Evolutionary conservation across 1,140 invertebrate genomes (phyloP).

Genomic region (Dreissena rostriformis): DNA sequence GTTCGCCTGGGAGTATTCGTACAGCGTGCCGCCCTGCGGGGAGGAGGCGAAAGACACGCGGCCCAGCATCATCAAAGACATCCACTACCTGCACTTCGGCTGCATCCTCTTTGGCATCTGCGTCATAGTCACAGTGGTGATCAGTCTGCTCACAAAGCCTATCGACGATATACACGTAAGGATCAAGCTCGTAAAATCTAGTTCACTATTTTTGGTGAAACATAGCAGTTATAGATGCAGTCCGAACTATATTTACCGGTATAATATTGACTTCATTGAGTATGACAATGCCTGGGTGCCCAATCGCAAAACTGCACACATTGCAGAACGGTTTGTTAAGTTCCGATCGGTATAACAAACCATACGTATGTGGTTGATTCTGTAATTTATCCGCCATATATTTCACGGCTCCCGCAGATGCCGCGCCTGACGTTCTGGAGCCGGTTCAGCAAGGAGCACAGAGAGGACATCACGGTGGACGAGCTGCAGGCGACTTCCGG

Average conservation of each 20-base stretch:
- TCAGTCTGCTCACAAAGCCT: conserved; percentile 79
- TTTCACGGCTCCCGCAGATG: conserved; percentile 65
- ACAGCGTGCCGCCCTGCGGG: conserved; percentile 74
- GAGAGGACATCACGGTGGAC: conserved; percentile 68
- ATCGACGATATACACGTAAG: conserved; percentile 78
- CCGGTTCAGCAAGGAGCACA: conserved; percentile 67
- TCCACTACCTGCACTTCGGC: conserved; percentile 82
- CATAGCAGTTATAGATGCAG: too few relatives aligned
- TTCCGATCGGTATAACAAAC: too few relatives aligned
- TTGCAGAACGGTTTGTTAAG: too few relatives aligned
- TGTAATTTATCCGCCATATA: too few relatives aligned
- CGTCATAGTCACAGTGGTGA: conserved; percentile 70
- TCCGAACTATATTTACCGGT: too few relatives aligned
- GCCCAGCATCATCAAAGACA: conserved; percentile 77
- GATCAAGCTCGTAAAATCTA: conserved; percentile 12
- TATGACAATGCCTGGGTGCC: too few relatives aligned
- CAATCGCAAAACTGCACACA: too few relatives aligned
- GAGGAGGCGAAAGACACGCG: conserved; percentile 63
- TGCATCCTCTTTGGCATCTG: conserved; percentile 79
- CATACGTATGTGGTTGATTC: too few relatives aligned
- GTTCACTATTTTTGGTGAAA: too few relatives aligned
- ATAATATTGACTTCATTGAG: too few relatives aligned
- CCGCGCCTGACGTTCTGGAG: conserved; percentile 76
- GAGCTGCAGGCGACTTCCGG: neutral
- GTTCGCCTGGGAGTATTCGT: conserved; percentile 80